Percentiles rank a stretch among this genome's conserved stretches.
Conservation (phyloP, 2,113 vertebrate species). For the Mesembrinibis cayennensis region DNA sequence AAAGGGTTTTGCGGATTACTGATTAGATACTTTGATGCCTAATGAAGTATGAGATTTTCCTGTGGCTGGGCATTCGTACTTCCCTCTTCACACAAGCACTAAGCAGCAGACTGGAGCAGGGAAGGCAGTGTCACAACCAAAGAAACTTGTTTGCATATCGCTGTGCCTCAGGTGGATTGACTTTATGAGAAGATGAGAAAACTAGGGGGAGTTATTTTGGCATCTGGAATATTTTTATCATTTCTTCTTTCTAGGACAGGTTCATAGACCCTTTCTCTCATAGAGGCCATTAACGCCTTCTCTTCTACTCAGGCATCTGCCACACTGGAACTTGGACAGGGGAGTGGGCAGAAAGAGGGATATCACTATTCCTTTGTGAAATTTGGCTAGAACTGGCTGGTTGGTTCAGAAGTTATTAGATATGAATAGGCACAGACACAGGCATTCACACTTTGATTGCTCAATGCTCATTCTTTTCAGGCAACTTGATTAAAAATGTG, state of each 20-base stretch:
- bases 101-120: not conserved
- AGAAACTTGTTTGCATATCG: not conserved
- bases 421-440: not conserved
- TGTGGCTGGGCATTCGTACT: not conserved
- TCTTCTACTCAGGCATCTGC: not conserved
- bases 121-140: not conserved
- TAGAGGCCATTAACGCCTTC: not conserved
- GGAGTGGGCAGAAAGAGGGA: not conserved
- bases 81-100: not conserved
- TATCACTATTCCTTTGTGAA: not conserved
- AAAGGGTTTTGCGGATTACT: not conserved
- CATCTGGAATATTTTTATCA: not conserved
- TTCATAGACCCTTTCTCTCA: not conserved
- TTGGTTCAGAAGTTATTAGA: not conserved
- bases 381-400: not conserved
- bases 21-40: not conserved
- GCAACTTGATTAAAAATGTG: not conserved
- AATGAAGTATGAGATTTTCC: not conserved
- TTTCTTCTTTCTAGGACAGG: not conserved
- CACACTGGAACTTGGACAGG: not conserved
- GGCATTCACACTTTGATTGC: not conserved
- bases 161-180: not conserved
- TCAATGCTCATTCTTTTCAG: not conserved
- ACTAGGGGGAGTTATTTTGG: not conserved
- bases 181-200: not conserved